Evolutionary conservation across 1,140 invertebrate species (phyloP).

Genomic region (Alviniconcha marisindica): DNA sequence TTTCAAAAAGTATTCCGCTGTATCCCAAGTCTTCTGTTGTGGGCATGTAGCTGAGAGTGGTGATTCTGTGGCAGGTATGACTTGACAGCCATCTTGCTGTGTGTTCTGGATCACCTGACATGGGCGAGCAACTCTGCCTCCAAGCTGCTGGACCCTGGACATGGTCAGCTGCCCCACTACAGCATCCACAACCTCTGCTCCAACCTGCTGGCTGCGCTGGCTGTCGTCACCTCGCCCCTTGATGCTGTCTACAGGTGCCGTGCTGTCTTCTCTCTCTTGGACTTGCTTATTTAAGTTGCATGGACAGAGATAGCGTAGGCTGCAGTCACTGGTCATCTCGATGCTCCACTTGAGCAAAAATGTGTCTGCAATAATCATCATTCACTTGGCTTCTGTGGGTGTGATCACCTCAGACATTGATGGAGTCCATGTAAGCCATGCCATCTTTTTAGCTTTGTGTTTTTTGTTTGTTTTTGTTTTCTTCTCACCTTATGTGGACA

Average conservation of each 20-base stretch:
- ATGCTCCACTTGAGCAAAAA: not conserved
- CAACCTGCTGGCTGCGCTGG: slow-evolving; percentile 64
- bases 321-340: not conserved
- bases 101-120: slow-evolving; percentile 62
- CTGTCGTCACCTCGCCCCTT: slow-evolving; percentile 66
- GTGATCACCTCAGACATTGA: too few relatives aligned
- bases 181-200: slow-evolving; percentile 71
- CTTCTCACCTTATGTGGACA: too few relatives aligned
- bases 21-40: too few relatives aligned
- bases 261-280: not conserved
- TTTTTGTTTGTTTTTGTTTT: too few relatives aligned
- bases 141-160: slow-evolving; percentile 63
- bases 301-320: too few relatives aligned
- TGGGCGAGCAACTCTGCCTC: slow-evolving; percentile 61
- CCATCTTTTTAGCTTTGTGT: too few relatives aligned
- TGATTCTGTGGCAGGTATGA: slow-evolving; percentile 57
- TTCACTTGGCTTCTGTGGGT: slow-evolving; percentile 63
- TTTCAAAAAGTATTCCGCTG: too few relatives aligned
- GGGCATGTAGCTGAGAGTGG: not conserved
- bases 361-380: too few relatives aligned
- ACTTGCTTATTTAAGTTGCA: too few relatives aligned
- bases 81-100: slow-evolving; percentile 66
- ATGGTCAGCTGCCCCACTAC: slow-evolving; percentile 65
- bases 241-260: slow-evolving; percentile 70
- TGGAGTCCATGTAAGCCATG: too few relatives aligned